Base-by-base conservation (phyloP, 2,113 vertebrate species). In the Opisthocomus hoazin region DNA sequence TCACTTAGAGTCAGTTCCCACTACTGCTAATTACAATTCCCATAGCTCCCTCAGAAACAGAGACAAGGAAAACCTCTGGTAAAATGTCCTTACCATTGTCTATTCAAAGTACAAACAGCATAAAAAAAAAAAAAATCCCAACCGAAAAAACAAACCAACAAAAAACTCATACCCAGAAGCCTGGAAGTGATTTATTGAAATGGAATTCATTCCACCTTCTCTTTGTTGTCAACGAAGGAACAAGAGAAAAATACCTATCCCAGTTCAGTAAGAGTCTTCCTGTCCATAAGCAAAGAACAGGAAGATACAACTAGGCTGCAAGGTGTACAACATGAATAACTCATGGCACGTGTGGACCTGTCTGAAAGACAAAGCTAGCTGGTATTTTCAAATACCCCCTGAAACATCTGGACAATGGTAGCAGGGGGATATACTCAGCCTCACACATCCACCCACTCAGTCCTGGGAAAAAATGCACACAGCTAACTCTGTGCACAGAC, bases 11-110 rank as follows among this genome's bases (percentile, higher is more conserved):
- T 89, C 78, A 87, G 82, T 65, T 93, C 84, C 64, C 73, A 93
- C 56, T 84, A 84, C 80, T 87, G 91, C 96, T 95, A 93, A 94
- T 96, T 93, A 87, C 96, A 93, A 78, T 50, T 96, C 90, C 81
- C 92, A 71, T 9, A 93, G 93, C 79, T 89, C 39, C 50, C 69
- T 79, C 64, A 73, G 86, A 79, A 92, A 75, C 21, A 79, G 19
- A 60, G 56, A 71, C 46, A 39, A 69, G 60, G 39, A 78, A 90
- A 93, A 81, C 77, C 61, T 93, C 80, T 84, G 27, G 27, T 94
- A 89, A 71, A 94, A 82, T 5, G 57, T 5, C 48, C n/a, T 54
- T 50, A 61, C 39, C 46, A 45, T 66, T 41, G 34, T 37, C 57
- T 75, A 20, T n/a, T 77, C 46, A 32, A 70, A 91, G 43, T 39